These are phyloP conservation scores for Drosophila leonis DNA, from an alignment of 2,888 invertebrate genomes.

Conservation along the genomic window DNA sequence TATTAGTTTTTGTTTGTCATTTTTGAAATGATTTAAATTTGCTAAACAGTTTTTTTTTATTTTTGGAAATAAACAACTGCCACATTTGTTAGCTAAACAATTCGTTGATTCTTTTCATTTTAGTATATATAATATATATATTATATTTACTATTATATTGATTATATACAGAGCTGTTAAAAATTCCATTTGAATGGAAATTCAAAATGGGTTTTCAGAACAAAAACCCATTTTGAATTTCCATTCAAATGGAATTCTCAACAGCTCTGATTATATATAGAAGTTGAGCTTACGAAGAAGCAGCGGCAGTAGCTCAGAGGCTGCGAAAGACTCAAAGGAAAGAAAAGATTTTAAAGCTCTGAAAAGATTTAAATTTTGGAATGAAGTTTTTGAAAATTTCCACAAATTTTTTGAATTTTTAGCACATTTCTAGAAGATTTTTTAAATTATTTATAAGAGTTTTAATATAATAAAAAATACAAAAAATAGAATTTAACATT, in stretches of 20 bases:
- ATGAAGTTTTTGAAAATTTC: no score
- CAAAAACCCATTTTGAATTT: no score
- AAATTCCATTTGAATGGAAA: no score
- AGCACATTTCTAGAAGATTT: neutral
- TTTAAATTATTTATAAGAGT: no score
- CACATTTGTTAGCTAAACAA: slow-evolving; percentile 36
- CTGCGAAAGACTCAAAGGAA: neutral
- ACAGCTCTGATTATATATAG: slow-evolving; percentile 11
- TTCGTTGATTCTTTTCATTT: slow-evolving; percentile 4
- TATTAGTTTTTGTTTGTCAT: neutral
- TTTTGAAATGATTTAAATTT: slow-evolving; percentile 14
- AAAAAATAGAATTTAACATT: no score
- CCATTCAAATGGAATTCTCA: no score
- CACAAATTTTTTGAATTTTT: neutral
- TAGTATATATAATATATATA: slow-evolving; percentile 4
- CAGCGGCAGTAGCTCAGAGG: slow-evolving; percentile 17
- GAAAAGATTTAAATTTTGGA: no score
- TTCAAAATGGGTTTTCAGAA: no score
- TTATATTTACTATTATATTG: neutral
- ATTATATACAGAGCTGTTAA: slow-evolving; percentile 14
- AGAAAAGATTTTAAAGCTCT: neutral
- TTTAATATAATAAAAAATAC: no score
- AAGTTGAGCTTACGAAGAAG: slow-evolving; percentile 15
- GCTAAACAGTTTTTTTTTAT: slow-evolving; percentile 7
- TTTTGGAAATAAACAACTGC: slow-evolving; percentile 49